These are phyloP conservation scores for Cryptocheilus praepositus DNA, from an alignment of 2,888 invertebrate genomes.

Conservation along the genomic window DNA sequence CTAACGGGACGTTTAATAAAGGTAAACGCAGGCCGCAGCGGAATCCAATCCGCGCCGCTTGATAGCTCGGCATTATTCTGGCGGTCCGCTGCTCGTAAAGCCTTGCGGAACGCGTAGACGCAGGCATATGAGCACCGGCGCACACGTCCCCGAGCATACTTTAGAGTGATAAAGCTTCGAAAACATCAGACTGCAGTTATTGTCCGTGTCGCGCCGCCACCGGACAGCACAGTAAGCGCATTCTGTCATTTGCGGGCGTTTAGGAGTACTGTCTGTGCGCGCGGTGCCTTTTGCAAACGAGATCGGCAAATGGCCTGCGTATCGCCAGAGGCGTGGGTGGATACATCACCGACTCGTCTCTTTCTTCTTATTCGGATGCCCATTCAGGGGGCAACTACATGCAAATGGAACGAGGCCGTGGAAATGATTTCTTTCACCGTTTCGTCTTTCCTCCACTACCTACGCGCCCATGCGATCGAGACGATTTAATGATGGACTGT, in stretches of 20 bases:
- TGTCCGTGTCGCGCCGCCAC: slow-evolving; percentile 51
- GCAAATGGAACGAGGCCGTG: slow-evolving; percentile 42
- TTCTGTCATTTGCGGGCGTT: slow-evolving; percentile 62
- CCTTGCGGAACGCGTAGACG: too few species aligned
- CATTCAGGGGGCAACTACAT: slow-evolving; percentile 44
- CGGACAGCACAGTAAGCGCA: slow-evolving; percentile 64
- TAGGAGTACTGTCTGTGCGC: slow-evolving; percentile 44
- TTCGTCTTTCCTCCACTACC: slow-evolving; percentile 17
- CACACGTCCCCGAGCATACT: slow-evolving; percentile 39
- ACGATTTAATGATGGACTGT: too few species aligned
- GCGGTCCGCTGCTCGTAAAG: too few species aligned
- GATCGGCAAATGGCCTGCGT: slow-evolving; percentile 16
- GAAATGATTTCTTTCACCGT: slow-evolving; percentile 38
- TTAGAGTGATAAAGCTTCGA: slow-evolving; percentile 63
- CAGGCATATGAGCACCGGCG: too few species aligned
- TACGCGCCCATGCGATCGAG: neutral
- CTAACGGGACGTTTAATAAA: slow-evolving; percentile 63
- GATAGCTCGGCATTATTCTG: neutral
- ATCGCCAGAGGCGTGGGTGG: slow-evolving; percentile 52
- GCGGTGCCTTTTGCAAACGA: slow-evolving; percentile 62
- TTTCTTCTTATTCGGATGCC: slow-evolving; percentile 18
- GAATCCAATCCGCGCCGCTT: slow-evolving; percentile 32
- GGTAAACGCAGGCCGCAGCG: slow-evolving; percentile 47
- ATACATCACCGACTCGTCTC: slow-evolving; percentile 17
- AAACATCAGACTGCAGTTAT: slow-evolving; percentile 45